phyloP scores from a whole-genome alignment of 1,140 invertebrate genomes.

The Bemisia tabaci region DNA sequence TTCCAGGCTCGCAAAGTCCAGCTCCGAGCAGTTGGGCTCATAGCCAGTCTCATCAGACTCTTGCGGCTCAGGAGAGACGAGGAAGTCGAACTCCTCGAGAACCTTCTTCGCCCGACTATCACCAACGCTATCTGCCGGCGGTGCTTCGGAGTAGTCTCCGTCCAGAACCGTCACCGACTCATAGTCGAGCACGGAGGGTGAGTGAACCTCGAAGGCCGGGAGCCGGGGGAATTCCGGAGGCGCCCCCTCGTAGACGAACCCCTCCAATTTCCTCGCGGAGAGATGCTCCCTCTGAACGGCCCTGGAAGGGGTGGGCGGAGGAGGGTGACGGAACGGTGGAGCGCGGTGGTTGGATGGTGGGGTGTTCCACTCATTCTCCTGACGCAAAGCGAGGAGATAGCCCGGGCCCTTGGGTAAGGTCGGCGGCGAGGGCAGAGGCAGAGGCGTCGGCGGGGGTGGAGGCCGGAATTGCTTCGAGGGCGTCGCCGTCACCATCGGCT shows the following conservation, averaged over 20 bases:
- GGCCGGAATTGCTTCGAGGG: neutral
- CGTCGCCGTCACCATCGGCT: neutral
- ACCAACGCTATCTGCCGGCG: neutral
- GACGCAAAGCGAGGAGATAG: too few relatives aligned
- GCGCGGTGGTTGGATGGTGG: too few relatives aligned
- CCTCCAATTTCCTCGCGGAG: neutral
- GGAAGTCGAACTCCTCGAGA: neutral
- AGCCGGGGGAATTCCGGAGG: neutral
- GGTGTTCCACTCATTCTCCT: too few relatives aligned
- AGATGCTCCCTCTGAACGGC: neutral
- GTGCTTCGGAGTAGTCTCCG: neutral
- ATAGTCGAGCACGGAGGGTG: neutral
- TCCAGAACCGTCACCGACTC: neutral
- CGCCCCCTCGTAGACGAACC: neutral
- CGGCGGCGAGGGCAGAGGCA: neutral
- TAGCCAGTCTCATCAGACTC: neutral
- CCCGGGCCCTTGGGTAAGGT: too few relatives aligned
- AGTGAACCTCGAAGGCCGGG: neutral
- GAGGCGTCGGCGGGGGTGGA: neutral
- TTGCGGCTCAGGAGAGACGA: neutral
- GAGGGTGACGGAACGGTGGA: neutral
- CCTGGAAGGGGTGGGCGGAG: too few relatives aligned
- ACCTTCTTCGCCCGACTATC: neutral
- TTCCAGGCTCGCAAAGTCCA: neutral
- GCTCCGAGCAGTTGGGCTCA: neutral